Percentiles rank a stretch among this genome's conserved stretches.
phyloP scores from a whole-genome alignment of 2,888 invertebrate species.

The Apamea crenata region DNA sequence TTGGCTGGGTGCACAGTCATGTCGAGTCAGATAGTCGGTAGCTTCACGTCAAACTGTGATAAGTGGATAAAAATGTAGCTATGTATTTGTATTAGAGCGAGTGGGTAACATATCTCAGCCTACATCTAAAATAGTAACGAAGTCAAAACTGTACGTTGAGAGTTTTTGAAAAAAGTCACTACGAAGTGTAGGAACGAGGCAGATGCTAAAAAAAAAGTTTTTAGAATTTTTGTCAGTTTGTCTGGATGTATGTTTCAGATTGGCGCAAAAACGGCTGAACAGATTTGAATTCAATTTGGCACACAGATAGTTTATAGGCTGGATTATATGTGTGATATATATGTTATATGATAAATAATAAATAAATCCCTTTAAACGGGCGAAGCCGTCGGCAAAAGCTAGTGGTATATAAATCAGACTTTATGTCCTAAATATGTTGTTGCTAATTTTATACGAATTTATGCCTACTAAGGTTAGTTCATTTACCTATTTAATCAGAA shows the following conservation, averaged over 20 bases:
- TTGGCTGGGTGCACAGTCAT: slow-evolving; percentile 74
- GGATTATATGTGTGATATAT: no score
- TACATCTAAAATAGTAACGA: background rate
- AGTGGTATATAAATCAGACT: background rate
- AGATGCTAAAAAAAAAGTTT: background rate
- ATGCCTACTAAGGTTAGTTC: background rate
- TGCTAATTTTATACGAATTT: background rate
- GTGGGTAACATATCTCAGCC: background rate
- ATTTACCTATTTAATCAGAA: no score
- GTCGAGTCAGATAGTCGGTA: slow-evolving; percentile 68
- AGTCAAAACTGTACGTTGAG: background rate
- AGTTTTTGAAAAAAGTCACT: background rate
- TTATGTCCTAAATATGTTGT: background rate
- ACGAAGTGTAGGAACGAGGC: background rate
- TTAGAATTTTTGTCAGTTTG: background rate
- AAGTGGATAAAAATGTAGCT: slow-evolving; percentile 45
- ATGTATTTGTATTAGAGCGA: slow-evolving; percentile 30
- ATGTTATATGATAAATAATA: no score
- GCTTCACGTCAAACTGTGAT: slow-evolving; percentile 46
- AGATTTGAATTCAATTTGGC: background rate
- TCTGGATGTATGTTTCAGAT: background rate
- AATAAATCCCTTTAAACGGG: no score
- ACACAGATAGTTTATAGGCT: background rate
- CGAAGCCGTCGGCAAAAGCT: background rate
- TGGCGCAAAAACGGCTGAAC: background rate